Evolutionary conservation across 2,797 vertebrate species (phyloP), one percentile per base, ranked within the genome.

Genomic region (Cygnus olor): DNA sequence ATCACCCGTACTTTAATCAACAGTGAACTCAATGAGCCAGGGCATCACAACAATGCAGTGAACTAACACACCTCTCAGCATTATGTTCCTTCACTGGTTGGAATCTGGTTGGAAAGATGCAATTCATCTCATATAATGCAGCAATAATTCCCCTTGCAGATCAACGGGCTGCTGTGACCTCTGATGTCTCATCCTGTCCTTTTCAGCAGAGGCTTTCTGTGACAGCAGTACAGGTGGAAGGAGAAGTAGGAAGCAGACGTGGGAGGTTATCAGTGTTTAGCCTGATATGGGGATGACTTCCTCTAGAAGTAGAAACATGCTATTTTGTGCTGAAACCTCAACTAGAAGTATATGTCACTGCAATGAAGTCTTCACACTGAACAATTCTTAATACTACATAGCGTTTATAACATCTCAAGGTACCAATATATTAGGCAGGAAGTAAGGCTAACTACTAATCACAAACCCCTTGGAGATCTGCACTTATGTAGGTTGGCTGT

Each of bases 401-500:
- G 57, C 73, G 70, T 92, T 97, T 89, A 85, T 91, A 70, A 64
- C 49, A 92, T 72, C 74, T 94, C 54, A 69, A 70, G 61, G 81
- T 86, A 80, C 73, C 70, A 68, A 69, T 85, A 90, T 58, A 49
- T 88, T 49, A 90, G 61, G 86, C 65, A 85, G 79, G 72, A 90
- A 95, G 71, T 76, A 80, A 96, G 74, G 44, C 69, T 93, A 95
- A 86, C 90, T 85, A 74, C 66, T 96, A 94, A 97, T 94, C 95
- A 90, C 81, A 93, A 94, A 91, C 45, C 88, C 94, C 92, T 91
- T 71, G 84, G 92, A 88, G 45, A 95, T 63, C 71, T 94, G 80
- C 65, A 81, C 66, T 96, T 95, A 79, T 93, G 95, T 95, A 96
- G 91, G 94, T 94, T 96, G 89, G 65, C 61, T 95, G 88, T 93